phyloP scores from a whole-genome alignment of 2,113 vertebrate genomes.

The Lanius ludovicianus region DNA sequence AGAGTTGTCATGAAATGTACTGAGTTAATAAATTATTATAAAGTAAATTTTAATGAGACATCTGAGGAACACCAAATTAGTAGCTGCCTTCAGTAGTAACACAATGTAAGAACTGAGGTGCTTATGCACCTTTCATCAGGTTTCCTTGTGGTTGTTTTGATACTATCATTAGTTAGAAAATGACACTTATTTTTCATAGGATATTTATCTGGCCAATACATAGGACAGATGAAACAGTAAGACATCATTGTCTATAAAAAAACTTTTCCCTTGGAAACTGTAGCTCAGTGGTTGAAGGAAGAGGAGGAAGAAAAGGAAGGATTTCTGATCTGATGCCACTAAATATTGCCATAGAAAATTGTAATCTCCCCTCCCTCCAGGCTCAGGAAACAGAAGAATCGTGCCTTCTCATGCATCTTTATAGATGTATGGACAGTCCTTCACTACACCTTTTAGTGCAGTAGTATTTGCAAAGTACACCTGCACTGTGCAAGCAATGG shows the following conservation, averaged over 20 bases:
- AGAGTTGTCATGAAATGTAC: neutral
- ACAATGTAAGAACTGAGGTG: neutral
- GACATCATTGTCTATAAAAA: neutral
- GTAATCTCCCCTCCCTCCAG: neutral
- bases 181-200: neutral
- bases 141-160: neutral
- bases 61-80: neutral
- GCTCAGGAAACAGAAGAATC: neutral
- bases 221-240: neutral
- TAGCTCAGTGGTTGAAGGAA: neutral
- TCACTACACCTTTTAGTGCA: neutral
- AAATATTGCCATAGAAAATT: neutral
- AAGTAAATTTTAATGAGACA: neutral
- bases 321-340: neutral
- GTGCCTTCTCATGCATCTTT: neutral
- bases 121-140: neutral
- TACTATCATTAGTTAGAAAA: neutral
- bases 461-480: neutral
- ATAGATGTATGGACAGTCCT: neutral
- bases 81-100: neutral
- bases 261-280: neutral
- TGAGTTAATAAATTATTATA: neutral
- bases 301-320: neutral
- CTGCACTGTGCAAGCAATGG: neutral
- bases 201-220: neutral